These are phyloP conservation scores for Pseudochromis fuscus DNA, from an alignment of 2,797 vertebrate species.

Conservation along the genomic window DNA sequence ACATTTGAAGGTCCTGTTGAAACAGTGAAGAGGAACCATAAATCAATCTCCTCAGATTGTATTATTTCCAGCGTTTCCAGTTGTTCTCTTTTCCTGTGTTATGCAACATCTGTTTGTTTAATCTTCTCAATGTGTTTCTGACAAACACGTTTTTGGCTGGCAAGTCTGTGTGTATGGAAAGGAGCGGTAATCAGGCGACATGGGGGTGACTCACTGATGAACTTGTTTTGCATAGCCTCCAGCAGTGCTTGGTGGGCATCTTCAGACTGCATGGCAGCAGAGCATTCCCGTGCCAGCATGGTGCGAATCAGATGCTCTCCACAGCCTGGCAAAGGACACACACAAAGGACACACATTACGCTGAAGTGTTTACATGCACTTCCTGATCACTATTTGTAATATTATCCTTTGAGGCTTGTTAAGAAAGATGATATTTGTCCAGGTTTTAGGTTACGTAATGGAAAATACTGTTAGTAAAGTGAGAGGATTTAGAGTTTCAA, in stretches of 20 bases:
- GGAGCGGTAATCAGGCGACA: constrained; percentile 22
- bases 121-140: constrained; percentile 44
- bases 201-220: constrained; percentile 91
- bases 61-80: constrained; percentile 63
- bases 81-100: constrained; percentile 57
- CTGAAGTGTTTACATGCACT: constrained; percentile 2
- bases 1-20: constrained; percentile 60
- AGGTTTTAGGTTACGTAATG: constrained; percentile 14
- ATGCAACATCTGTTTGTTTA: constrained; percentile 68
- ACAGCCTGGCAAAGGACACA: constrained; percentile 88
- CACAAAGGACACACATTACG: constrained; percentile 17
- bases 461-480: constrained; percentile 37
- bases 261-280: constrained; percentile 94
- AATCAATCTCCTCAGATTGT: constrained; percentile 66
- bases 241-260: constrained; percentile 97
- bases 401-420: constrained; percentile 35
- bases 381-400: constrained; percentile 28
- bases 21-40: constrained; percentile 58
- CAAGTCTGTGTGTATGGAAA: constrained; percentile 45
- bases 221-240: constrained; percentile 99
- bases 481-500: constrained; percentile 5
- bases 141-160: constrained; percentile 59
- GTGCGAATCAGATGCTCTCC: constrained; percentile 99
- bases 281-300: constrained; percentile 98
- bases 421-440: constrained; percentile 3